phyloP scores from a whole-genome alignment of 2,797 vertebrate genomes.

The Chiloscyllium punctatum region DNA sequence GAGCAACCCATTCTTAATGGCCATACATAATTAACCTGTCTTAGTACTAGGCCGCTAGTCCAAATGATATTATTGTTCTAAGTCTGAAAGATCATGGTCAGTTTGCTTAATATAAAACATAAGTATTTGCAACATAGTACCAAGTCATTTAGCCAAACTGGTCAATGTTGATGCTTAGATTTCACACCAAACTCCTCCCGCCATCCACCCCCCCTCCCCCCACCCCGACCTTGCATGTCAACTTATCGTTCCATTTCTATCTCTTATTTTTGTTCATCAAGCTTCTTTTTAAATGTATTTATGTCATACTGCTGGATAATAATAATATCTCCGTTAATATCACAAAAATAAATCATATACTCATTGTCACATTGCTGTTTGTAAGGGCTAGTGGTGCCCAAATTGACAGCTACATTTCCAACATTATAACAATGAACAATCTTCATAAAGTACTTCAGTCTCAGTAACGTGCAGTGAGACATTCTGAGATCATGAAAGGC shows the following conservation, averaged over 20 bases:
- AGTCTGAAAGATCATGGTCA: not conserved
- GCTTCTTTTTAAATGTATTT: not conserved
- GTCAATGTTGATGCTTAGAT: not conserved
- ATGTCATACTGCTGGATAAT: not conserved
- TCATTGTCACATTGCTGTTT: not conserved
- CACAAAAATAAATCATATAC: not conserved
- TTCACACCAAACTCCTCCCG: not conserved
- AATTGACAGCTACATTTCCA: not conserved
- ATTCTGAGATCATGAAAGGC: not conserved
- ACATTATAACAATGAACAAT: not conserved
- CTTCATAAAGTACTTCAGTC: no score
- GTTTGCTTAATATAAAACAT: not conserved
- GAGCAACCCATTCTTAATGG: not conserved
- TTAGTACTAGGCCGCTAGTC: not conserved
- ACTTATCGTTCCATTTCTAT: not conserved
- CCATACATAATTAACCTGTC: not conserved
- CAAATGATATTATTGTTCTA: not conserved
- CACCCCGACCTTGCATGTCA: no score
- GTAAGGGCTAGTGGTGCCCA: not conserved
- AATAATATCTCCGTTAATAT: not conserved
- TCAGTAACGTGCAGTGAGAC: no score
- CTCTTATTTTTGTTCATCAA: not conserved
- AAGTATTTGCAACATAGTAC: not conserved
- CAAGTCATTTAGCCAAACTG: not conserved
- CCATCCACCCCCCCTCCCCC: no score